Conservation (phyloP, 2,113 vertebrate species). For the Stomatorhinus ivindoensis region DNA sequence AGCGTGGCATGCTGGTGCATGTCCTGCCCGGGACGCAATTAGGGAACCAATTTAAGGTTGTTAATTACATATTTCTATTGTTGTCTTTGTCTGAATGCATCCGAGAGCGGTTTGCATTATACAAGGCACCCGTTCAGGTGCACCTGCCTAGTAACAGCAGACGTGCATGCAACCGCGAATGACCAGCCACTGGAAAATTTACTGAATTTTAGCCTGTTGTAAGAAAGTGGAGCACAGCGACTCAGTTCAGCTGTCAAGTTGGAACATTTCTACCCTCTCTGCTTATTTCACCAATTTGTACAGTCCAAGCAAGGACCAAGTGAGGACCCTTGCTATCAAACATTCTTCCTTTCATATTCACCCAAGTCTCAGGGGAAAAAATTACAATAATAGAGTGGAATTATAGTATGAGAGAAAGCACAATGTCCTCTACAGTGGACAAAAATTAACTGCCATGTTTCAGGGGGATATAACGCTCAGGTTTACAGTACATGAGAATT, state of each 20-base stretch:
- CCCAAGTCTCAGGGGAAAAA: neutral
- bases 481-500: neutral
- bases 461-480: neutral
- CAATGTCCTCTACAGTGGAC: neutral
- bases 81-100: neutral
- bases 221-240: neutral
- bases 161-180: neutral
- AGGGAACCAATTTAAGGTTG: conserved; percentile 1
- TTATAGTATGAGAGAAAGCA: neutral
- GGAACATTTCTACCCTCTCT: neutral
- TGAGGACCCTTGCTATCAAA: neutral
- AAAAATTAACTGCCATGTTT: neutral
- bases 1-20: neutral
- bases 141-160: neutral
- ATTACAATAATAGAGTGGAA: neutral
- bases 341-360: neutral
- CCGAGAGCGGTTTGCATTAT: neutral
- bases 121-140: neutral
- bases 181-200: neutral
- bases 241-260: neutral
- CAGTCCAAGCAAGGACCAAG: neutral
- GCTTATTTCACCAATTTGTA: neutral
- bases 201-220: neutral
- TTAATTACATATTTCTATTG: neutral
- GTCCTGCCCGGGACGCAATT: neutral